A percentile compares a stretch with the other conserved stretches of the same genome.
These are phyloP conservation scores for Andrena hattorfiana DNA, from an alignment of 2,888 invertebrate genomes.

Conservation along the genomic window DNA sequence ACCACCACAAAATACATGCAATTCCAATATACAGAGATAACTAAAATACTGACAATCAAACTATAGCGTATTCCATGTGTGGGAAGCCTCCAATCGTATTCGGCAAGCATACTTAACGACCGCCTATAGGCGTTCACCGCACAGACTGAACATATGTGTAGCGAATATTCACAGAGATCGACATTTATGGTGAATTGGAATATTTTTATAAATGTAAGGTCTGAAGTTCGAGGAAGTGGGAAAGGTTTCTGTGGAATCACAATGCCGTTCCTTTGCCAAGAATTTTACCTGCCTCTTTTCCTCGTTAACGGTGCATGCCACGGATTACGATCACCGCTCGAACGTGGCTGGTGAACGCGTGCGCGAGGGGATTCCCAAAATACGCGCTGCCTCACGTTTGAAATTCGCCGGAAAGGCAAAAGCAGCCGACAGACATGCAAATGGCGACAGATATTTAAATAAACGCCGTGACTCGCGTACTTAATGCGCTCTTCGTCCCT, in stretches of 20 bases:
- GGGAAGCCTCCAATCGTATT: no score
- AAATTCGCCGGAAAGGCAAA: neutral
- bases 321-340: neutral
- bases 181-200: no score
- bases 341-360: slow-evolving; percentile 1
- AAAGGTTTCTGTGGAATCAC: neutral
- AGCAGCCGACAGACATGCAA: slow-evolving; percentile 8
- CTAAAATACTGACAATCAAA: no score
- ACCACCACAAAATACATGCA: no score
- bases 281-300: neutral
- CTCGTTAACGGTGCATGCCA: slow-evolving; percentile 15
- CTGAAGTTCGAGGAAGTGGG: neutral
- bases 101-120: no score
- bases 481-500: slow-evolving; percentile 4
- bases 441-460: neutral
- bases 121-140: no score
- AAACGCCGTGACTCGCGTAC: neutral
- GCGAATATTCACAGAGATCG: neutral
- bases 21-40: no score
- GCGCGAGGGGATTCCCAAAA: slow-evolving; percentile 27
- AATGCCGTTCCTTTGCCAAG: slow-evolving; percentile 23
- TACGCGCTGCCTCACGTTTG: neutral
- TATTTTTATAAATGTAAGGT: neutral
- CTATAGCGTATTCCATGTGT: no score
- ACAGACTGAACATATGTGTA: no score